phyloP scores from a whole-genome alignment of 2,113 vertebrate species.

The Seriola aureovittata region DNA sequence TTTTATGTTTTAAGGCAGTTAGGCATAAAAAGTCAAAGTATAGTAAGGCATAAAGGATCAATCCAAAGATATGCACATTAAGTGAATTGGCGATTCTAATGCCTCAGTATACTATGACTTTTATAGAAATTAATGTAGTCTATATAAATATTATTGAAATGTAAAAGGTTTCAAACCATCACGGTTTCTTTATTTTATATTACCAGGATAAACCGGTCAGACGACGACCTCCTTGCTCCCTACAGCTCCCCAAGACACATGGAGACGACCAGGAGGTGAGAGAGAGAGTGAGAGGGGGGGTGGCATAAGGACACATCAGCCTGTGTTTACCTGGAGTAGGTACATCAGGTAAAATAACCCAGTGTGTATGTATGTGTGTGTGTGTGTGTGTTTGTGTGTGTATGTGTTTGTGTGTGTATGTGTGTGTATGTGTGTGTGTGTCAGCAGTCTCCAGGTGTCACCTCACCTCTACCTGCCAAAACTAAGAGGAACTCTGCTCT shows the following conservation, averaged over 20 bases:
- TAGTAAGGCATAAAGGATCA: too few relatives aligned
- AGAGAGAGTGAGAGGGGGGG: background rate
- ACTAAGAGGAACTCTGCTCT: slow-evolving; percentile 82
- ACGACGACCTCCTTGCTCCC: slow-evolving; percentile 63
- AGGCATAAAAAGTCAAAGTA: too few relatives aligned
- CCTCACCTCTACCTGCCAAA: slow-evolving; percentile 60
- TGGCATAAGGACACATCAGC: background rate
- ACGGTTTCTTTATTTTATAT: background rate
- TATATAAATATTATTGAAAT: too few relatives aligned
- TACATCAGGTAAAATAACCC: too few relatives aligned
- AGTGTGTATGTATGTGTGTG: too few relatives aligned
- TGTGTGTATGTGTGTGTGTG: slow-evolving; percentile 29
- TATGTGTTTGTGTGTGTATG: slow-evolving; percentile 3
- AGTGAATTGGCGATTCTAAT: too few relatives aligned
- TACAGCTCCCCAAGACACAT: slow-evolving; percentile 43
- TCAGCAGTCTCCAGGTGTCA: slow-evolving; percentile 49
- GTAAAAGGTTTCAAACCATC: background rate
- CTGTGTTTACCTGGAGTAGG: too few relatives aligned
- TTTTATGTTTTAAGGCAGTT: too few relatives aligned
- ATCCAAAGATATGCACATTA: too few relatives aligned
- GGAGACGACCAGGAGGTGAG: slow-evolving; percentile 61
- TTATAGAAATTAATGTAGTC: too few relatives aligned
- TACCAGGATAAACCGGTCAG: slow-evolving; percentile 65
- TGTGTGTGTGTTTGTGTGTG: too few relatives aligned
- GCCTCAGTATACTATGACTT: too few relatives aligned